Conservation (phyloP, 2,888 invertebrate species). For the Cetonia aurata region DNA sequence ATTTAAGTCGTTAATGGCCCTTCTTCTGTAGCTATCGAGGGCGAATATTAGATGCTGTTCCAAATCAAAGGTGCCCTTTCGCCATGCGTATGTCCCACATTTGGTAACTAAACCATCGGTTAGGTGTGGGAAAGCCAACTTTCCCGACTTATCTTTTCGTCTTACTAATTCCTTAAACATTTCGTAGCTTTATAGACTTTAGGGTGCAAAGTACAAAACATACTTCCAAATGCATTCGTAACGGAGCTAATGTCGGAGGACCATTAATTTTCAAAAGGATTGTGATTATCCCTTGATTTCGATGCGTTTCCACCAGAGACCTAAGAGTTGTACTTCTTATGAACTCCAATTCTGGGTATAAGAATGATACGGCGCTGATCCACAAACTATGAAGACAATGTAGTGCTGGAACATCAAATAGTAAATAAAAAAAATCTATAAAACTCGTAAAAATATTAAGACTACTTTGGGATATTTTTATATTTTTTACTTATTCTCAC, state of each 20-base stretch:
- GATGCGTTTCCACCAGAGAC: conserved; percentile 77
- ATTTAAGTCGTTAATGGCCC: conserved; percentile 78
- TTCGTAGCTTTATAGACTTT: no score
- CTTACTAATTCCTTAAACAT: conserved; percentile 68
- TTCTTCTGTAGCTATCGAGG: conserved; percentile 75
- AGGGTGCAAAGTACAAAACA: conserved; percentile 1
- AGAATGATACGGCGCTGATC: conserved; percentile 58
- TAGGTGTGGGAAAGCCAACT: conserved; percentile 75
- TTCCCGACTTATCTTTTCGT: conserved; percentile 72
- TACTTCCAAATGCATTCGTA: conserved; percentile 63
- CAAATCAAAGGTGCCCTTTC: conserved; percentile 71
- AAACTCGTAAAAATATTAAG: no score
- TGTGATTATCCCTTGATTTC: conserved; percentile 81
- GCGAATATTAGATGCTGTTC: conserved; percentile 79
- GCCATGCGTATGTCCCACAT: conserved; percentile 87
- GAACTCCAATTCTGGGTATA: conserved; percentile 64
- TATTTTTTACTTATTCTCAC: no score
- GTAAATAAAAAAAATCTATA: no score
- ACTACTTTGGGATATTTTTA: no score
- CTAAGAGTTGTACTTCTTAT: conserved; percentile 68
- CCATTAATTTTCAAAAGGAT: conserved; percentile 76
- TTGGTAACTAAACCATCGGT: conserved; percentile 76
- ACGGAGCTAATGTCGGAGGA: conserved; percentile 61
- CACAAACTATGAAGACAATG: conserved; percentile 53
- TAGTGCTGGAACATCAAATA: conserved; percentile 33